Evolutionary conservation across 1,140 invertebrate genomes (phyloP), one percentile per base, ranked within the genome.

Genomic region (Heterodera schachtii): DNA sequence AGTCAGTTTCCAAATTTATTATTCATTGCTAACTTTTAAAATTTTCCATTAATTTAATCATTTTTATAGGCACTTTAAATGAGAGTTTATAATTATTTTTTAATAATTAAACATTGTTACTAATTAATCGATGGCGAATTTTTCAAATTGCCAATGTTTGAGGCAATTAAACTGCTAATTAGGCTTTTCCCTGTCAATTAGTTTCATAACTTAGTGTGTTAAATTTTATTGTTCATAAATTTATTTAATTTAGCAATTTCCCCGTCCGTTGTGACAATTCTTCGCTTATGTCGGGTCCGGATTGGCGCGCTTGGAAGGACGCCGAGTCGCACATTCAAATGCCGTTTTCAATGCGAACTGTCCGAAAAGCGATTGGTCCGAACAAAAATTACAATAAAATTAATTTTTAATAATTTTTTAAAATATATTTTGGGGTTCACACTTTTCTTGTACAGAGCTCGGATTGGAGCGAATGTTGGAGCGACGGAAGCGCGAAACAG

Each of bases 301-400:
- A 84, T 70, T 78, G 85, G 41, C 49, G 81, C 52, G 70, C 78
- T 41, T 86, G 86, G 86, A 74, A 46, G 31, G 86, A 87, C 73
- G 81, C 49, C 13, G 86, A 86, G 75, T 9, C 79, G 19, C 67
- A 81, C 44, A 78, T 87, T 73, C 41, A 86, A 78, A 86, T 86
- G 80, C 86, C 86, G 0, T 80, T 88, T 46, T 86, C 82, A 69
- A 83, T 80, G 82, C 77, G 77, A 60, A 82, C 85, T 0, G 67
- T 86, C 47, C 52, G 80, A 77, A 87, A 84, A 60, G 86, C 86
- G 8, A 82, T 86, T n/a, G 57, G 57, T 60, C 5, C 49, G 49
- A 6, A 1, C 49, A 16, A 16, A 60, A 60, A 69, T 86, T 80
- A 43, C 85, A 3, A 80, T 80, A 31, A 31, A 31, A 31, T 31